phyloP scores from a whole-genome alignment of 2,113 vertebrate species.

The Abramis brama region DNA sequence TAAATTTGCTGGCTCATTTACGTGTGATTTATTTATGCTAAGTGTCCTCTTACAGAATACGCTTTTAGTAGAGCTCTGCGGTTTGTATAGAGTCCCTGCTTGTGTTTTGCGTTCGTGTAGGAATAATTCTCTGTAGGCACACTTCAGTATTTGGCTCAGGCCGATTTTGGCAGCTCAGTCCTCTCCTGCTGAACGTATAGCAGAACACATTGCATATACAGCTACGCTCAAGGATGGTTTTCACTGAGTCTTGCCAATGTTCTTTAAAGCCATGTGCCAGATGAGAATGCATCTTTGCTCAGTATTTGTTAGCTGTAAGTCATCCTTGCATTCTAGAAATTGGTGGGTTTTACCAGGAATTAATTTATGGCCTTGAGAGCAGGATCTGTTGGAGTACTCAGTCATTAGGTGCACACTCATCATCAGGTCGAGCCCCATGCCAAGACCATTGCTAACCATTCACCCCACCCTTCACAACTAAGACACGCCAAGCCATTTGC shows the following conservation, averaged over 20 bases:
- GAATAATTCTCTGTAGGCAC: constrained; percentile 50
- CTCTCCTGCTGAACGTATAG: constrained; percentile 24
- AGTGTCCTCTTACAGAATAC: constrained; percentile 19
- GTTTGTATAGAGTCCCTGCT: constrained; percentile 38
- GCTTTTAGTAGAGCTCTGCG: constrained; percentile 4
- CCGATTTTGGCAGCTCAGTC: constrained; percentile 17
- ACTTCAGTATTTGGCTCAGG: constrained; percentile 29
- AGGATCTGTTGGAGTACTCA: constrained; percentile 61
- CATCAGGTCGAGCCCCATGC: constrained; percentile 37
- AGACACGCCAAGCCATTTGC: constrained; percentile 31
- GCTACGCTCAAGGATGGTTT: constrained; percentile 19
- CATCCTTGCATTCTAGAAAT: constrained; percentile 57
- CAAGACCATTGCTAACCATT: constrained; percentile 49
- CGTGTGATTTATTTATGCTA: constrained; percentile 36
- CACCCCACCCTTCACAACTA: constrained; percentile 30
- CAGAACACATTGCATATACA: constrained; percentile 27
- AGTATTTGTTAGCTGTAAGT: constrained; percentile 50
- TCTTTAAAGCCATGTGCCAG: constrained; percentile 41
- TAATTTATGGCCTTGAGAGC: constrained; percentile 41
- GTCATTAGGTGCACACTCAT: constrained; percentile 55
- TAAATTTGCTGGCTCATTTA: constrained; percentile 41
- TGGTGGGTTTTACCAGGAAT: constrained; percentile 38
- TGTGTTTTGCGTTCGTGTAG: not conserved
- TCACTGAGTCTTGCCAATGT: constrained; percentile 35
- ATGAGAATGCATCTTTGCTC: constrained; percentile 46